Conservation (phyloP, 2,113 vertebrate genomes). For the Orthonyx spaldingii region DNA sequence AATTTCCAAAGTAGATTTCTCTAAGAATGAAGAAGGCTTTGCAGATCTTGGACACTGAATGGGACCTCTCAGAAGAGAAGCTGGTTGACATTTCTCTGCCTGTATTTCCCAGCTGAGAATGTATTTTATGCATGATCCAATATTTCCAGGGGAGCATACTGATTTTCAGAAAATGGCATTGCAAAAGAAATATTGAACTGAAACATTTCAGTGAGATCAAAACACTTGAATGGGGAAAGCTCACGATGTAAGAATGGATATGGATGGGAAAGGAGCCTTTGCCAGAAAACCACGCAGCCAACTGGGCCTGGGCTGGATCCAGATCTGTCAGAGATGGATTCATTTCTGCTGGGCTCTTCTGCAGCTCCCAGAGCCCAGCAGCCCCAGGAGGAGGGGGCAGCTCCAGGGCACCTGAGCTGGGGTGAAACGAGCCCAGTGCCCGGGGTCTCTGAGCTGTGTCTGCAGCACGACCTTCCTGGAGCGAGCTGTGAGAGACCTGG, state of each 20-base stretch:
- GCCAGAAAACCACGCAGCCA: conserved; percentile 37
- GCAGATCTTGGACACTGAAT: background rate
- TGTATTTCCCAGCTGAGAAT: background rate
- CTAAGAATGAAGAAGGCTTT: background rate
- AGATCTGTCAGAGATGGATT: background rate
- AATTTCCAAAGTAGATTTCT: background rate
- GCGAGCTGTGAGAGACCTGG: background rate
- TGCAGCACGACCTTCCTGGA: background rate
- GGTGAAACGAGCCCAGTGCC: rapidly evolving
- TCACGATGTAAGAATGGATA: background rate
- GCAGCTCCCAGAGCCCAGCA: background rate
- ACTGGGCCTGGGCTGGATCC: conserved; percentile 35
- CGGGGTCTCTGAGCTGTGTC: rapidly evolving
- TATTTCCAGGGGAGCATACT: background rate
- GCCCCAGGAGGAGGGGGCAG: rapidly evolving
- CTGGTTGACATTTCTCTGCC: background rate
- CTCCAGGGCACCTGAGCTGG: background rate
- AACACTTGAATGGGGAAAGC: conserved; percentile 26
- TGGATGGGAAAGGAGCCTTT: background rate
- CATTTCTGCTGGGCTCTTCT: background rate
- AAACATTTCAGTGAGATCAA: conserved; percentile 24
- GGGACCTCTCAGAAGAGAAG: background rate
- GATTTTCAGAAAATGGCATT: background rate
- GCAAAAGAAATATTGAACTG: conserved; percentile 15
- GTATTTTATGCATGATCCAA: background rate